These are phyloP conservation scores for Perca schrenkii DNA, from an alignment of 2,113 vertebrate species.

Conservation along the genomic window DNA sequence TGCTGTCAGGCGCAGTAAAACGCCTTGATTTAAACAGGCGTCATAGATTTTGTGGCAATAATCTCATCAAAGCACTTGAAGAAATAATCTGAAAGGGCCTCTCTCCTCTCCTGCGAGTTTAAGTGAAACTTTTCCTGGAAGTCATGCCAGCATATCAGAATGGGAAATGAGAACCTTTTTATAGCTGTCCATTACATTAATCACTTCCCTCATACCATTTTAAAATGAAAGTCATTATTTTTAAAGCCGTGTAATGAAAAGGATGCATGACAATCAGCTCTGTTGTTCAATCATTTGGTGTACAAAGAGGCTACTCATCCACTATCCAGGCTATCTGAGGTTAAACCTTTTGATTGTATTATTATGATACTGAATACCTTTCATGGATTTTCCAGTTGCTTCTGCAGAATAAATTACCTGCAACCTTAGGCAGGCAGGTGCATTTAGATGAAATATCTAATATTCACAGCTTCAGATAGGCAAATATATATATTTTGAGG, in stretches of 20 bases:
- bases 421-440: background rate
- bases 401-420: background rate
- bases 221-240: constrained; percentile 45
- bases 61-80: constrained; percentile 62
- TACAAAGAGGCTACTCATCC: background rate
- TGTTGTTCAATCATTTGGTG: constrained; percentile 29
- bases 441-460: background rate
- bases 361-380: background rate
- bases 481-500: background rate
- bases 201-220: constrained; percentile 52
- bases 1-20: constrained; percentile 50
- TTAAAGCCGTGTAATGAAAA: constrained; percentile 46
- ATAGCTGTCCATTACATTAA: constrained; percentile 54
- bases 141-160: constrained; percentile 53
- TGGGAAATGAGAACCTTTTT: constrained; percentile 30
- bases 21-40: constrained; percentile 50
- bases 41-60: constrained; percentile 48
- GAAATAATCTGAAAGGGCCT: constrained; percentile 44
- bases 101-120: constrained; percentile 18
- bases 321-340: background rate
- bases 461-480: background rate
- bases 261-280: constrained; percentile 6
- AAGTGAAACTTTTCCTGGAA: constrained; percentile 52
- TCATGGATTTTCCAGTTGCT: background rate
- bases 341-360: constrained; percentile 19